These are phyloP conservation scores for Chesias legatella DNA, from an alignment of 2,888 invertebrate genomes.

Conservation along the genomic window DNA sequence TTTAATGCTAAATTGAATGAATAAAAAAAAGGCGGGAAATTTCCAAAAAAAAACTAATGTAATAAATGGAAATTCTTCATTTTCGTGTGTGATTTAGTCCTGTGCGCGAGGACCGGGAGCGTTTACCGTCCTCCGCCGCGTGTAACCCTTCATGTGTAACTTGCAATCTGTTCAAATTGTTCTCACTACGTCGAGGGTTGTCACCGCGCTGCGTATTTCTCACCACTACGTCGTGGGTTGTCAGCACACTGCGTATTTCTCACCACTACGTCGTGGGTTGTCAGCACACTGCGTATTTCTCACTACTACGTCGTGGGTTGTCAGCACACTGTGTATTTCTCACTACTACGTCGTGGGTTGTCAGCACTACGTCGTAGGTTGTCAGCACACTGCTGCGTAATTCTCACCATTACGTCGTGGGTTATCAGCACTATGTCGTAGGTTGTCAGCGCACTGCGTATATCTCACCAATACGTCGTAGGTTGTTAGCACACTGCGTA, in stretches of 20 bases:
- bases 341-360: no score
- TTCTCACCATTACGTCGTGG: no score
- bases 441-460: no score
- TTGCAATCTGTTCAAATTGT: constrained; percentile 66
- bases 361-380: no score
- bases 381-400: no score
- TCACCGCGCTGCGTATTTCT: constrained; percentile 13
- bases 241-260: constrained; percentile 14
- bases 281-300: no score
- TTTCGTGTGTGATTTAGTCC: constrained; percentile 76
- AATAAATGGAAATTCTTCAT: constrained; percentile 77
- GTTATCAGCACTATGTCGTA: no score
- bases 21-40: constrained; percentile 59
- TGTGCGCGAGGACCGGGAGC: constrained; percentile 37
- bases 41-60: constrained; percentile 75
- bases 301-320: no score
- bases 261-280: no score
- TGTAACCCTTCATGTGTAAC: constrained; percentile 61
- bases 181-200: constrained; percentile 10
- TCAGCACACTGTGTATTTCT: no score
- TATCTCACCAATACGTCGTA: background rate
- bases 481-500: background rate
- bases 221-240: no score
- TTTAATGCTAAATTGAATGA: constrained; percentile 80
- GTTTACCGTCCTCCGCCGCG: constrained; percentile 26